These are phyloP conservation scores for Drosophila burlai DNA, from an alignment of 1,140 invertebrate genomes.

Conservation along the genomic window DNA sequence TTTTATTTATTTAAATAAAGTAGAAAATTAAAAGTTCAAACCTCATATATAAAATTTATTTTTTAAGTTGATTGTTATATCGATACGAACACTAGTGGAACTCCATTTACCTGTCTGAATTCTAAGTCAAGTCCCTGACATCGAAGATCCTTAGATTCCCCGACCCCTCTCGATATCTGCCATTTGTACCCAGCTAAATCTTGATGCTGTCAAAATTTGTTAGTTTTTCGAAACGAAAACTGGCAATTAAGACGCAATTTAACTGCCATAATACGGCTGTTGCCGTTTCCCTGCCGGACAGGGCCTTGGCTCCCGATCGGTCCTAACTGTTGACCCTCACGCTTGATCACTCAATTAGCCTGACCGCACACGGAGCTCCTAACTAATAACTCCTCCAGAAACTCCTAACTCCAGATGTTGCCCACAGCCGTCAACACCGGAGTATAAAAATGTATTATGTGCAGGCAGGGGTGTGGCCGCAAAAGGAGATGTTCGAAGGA, in stretches of 20 bases:
- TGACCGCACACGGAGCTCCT: slow-evolving; percentile 50
- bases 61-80: too few relatives aligned
- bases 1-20: not conserved
- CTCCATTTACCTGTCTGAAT: not conserved
- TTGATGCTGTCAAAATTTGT: slow-evolving; percentile 54
- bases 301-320: slow-evolving; percentile 17
- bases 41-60: too few relatives aligned
- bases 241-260: slow-evolving; percentile 38
- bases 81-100: too few relatives aligned
- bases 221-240: slow-evolving; percentile 50
- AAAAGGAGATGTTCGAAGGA: slow-evolving; percentile 36
- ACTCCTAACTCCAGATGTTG: slow-evolving; percentile 48
- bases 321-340: slow-evolving; percentile 53
- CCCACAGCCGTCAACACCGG: slow-evolving; percentile 52
- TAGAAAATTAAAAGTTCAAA: not conserved
- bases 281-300: slow-evolving; percentile 5
- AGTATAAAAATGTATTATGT: slow-evolving; percentile 32
- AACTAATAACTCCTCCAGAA: slow-evolving; percentile 33
- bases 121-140: not conserved
- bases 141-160: not conserved
- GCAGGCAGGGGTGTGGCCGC: slow-evolving; percentile 39
- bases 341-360: slow-evolving; percentile 64
- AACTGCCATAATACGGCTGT: slow-evolving; percentile 32
- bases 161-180: slow-evolving; percentile 1
- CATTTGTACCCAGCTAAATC: slow-evolving; percentile 37